Percentiles rank a stretch among this genome's conserved stretches.
These are phyloP conservation scores for Graphium colonna DNA, from an alignment of 2,888 invertebrate species.

Conservation along the genomic window DNA sequence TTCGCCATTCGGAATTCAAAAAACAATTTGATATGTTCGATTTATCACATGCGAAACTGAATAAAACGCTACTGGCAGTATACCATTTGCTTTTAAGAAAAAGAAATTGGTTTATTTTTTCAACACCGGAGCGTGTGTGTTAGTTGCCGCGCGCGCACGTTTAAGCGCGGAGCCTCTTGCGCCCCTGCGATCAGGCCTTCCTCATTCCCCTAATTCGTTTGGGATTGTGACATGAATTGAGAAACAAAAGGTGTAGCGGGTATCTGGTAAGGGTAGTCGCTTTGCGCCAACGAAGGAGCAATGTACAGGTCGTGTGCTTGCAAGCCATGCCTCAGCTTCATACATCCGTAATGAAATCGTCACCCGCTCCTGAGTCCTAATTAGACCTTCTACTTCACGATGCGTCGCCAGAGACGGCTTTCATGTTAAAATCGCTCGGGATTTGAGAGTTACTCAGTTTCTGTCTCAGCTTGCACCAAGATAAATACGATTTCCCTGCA, in stretches of 20 bases:
- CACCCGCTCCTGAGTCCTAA: slow-evolving; percentile 49
- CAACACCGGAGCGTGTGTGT: slow-evolving; percentile 64
- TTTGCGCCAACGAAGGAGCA: slow-evolving; percentile 54
- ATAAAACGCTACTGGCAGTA: no score
- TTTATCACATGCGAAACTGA: no score
- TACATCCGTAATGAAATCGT: slow-evolving; percentile 72
- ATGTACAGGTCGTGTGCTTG: slow-evolving; percentile 66
- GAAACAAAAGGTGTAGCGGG: slow-evolving; percentile 44
- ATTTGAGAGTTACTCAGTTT: slow-evolving; percentile 22
- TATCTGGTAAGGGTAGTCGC: slow-evolving; percentile 48
- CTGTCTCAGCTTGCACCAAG: slow-evolving; percentile 3
- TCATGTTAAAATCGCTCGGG: slow-evolving; percentile 26
- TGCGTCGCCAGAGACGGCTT: slow-evolving; percentile 26
- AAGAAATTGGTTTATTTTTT: slow-evolving; percentile 32
- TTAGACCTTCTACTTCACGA: slow-evolving; percentile 44
- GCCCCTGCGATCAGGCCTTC: no score
- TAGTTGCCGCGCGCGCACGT: slow-evolving; percentile 66
- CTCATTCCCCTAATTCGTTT: slow-evolving; percentile 37
- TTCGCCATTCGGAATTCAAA: slow-evolving; percentile 26
- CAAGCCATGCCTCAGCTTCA: slow-evolving; percentile 62
- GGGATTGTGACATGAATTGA: slow-evolving; percentile 24
- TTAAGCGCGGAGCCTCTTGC: slow-evolving; percentile 71
- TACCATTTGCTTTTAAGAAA: slow-evolving; percentile 10
- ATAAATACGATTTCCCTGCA: slow-evolving; percentile 17
- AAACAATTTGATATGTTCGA: no score